Percentiles rank a stretch among this genome's conserved stretches.
phyloP scores from a whole-genome alignment of 1,140 invertebrate genomes.

The Carposina sasakii region DNA sequence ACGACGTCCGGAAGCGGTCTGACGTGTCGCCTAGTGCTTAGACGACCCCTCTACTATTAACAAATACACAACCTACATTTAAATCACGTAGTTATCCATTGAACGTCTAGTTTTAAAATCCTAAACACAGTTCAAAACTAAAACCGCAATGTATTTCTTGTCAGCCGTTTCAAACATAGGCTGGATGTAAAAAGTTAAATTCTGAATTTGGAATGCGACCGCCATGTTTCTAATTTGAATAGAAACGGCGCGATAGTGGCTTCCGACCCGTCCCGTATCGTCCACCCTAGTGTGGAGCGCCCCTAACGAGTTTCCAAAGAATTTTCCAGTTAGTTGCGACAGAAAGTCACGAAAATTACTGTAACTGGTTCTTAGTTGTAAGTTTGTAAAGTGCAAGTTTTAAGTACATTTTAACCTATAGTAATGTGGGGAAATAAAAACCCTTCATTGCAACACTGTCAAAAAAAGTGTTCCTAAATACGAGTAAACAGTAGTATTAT shows the following conservation, averaged over 20 bases:
- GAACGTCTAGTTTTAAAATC: background rate
- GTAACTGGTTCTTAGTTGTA: background rate
- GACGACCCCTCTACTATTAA: constrained; percentile 7
- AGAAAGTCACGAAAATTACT: background rate
- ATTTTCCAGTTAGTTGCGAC: constrained; percentile 11
- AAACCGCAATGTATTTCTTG: constrained; percentile 20
- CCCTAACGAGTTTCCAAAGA: constrained; percentile 31
- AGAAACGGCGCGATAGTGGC: constrained; percentile 37
- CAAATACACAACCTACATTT: background rate
- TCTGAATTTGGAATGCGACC: constrained; percentile 11
- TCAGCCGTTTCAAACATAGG: background rate
- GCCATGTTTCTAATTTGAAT: constrained; percentile 35
- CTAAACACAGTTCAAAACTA: background rate
- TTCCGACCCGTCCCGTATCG: constrained; percentile 28
- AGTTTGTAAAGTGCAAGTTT: background rate
- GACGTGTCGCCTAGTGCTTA: constrained; percentile 35
- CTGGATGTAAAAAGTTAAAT: background rate
- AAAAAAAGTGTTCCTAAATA: no score
- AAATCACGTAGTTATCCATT: constrained; percentile 10
- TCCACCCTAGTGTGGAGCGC: constrained; percentile 16
- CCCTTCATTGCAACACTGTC: no score
- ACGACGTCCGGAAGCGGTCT: constrained; percentile 25
- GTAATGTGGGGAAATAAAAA: no score
- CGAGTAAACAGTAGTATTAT: no score
- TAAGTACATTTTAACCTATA: no score